These are phyloP conservation scores for Epinotia nisella DNA, from an alignment of 2,888 invertebrate species.

Conservation along the genomic window DNA sequence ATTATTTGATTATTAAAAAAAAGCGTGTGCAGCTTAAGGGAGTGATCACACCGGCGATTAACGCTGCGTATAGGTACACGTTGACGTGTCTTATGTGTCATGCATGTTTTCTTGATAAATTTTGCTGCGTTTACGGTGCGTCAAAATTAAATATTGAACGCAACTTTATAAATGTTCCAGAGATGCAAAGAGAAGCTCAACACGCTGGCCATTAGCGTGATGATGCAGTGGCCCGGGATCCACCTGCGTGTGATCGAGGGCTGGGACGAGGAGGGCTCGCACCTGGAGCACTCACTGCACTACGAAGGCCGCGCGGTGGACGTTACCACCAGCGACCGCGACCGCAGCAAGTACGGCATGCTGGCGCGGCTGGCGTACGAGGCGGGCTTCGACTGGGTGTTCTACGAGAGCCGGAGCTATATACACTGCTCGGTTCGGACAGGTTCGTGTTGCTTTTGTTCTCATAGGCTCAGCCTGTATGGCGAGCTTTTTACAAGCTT, in stretches of 20 bases:
- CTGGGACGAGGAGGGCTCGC: slow-evolving; percentile 95
- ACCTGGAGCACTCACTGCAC: slow-evolving; percentile 93
- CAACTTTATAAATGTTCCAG: slow-evolving; percentile 85
- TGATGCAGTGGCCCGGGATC: slow-evolving; percentile 99
- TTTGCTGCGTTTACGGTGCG: no score
- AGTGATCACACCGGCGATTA: no score
- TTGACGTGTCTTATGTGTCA: no score
- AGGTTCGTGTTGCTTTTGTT: slow-evolving; percentile 83
- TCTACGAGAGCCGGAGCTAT: slow-evolving; percentile 96
- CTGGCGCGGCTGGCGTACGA: slow-evolving; percentile 97
- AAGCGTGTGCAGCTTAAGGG: neutral
- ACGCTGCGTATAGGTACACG: no score
- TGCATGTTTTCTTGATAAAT: no score
- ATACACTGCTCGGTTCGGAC: slow-evolving; percentile 99
- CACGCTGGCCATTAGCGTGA: slow-evolving; percentile 96
- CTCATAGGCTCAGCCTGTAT: neutral
- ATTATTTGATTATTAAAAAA: neutral
- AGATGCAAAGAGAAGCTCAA: slow-evolving; percentile 98
- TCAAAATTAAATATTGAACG: neutral
- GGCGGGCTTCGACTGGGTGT: slow-evolving; percentile 99
- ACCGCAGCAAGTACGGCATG: slow-evolving; percentile 97
- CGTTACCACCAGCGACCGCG: slow-evolving; percentile 96
- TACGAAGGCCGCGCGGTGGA: slow-evolving; percentile 99
- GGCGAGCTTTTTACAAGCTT: no score
- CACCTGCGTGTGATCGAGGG: slow-evolving; percentile 96